These are phyloP conservation scores for Diphyllodes magnificus DNA, from an alignment of 2,113 vertebrate genomes.

Conservation along the genomic window DNA sequence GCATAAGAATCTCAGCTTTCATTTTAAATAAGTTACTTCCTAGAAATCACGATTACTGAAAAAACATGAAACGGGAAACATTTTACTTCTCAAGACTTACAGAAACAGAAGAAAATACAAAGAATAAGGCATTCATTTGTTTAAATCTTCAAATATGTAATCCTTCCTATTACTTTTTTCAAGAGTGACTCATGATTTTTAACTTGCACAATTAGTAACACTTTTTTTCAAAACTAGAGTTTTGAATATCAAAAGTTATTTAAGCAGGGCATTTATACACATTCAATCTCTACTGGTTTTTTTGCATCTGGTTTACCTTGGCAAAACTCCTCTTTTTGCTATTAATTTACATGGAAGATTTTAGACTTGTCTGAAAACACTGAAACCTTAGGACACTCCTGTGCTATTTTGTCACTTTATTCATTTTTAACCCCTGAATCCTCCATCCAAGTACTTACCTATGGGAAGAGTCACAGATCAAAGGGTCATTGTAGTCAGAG, in stretches of 20 bases:
- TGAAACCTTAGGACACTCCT: neutral
- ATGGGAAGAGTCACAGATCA: slow-evolving; percentile 7
- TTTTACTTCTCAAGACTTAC: neutral
- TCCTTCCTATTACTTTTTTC: neutral
- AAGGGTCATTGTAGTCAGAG: neutral
- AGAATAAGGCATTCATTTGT: neutral
- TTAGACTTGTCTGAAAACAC: neutral
- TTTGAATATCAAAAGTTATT: neutral
- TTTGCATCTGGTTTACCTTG: neutral
- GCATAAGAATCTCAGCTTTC: neutral
- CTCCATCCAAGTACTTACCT: neutral
- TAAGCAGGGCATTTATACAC: neutral
- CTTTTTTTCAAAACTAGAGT: neutral
- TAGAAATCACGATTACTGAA: neutral
- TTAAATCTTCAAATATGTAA: neutral
- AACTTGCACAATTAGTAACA: neutral
- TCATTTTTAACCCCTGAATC: neutral
- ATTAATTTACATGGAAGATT: slow-evolving; percentile 8
- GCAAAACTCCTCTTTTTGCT: neutral
- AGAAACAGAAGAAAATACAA: neutral
- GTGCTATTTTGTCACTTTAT: neutral
- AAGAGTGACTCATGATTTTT: neutral
- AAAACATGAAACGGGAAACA: neutral
- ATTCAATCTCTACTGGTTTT: neutral
- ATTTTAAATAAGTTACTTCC: neutral